phyloP scores from a whole-genome alignment of 2,113 vertebrate genomes.

The Siphamia tubifer region DNA sequence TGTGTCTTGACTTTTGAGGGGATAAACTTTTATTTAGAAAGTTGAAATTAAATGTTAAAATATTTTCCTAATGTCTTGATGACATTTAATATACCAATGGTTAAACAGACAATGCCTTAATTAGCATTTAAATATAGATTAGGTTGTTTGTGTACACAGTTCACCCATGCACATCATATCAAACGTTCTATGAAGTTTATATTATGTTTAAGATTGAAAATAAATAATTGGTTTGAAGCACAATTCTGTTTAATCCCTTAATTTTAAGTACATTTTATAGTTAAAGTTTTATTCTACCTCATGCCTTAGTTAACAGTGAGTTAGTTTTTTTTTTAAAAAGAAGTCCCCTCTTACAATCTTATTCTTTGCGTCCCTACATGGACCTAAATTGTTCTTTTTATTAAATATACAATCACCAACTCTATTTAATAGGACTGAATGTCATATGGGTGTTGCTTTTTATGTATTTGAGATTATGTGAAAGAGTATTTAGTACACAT shows the following conservation, averaged over 20 bases:
- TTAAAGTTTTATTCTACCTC: slow-evolving; percentile 57
- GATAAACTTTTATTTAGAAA: slow-evolving; percentile 3
- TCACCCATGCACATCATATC: background rate
- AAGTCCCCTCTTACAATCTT: background rate
- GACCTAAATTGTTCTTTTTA: background rate
- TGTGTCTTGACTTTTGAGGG: slow-evolving; percentile 21
- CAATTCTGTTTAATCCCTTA: slow-evolving; percentile 2
- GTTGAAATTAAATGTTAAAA: slow-evolving; percentile 1
- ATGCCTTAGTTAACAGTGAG: slow-evolving; percentile 27
- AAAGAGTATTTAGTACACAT: slow-evolving; percentile 15
- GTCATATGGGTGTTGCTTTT: slow-evolving; percentile 24
- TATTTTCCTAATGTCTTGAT: slow-evolving; percentile 13
- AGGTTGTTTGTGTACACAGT: slow-evolving; percentile 18
- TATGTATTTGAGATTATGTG: slow-evolving; percentile 41
- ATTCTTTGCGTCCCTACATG: background rate
- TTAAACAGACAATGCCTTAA: slow-evolving; percentile 60
- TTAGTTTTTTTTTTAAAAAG: slow-evolving; percentile 16
- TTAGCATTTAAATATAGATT: slow-evolving; percentile 40
- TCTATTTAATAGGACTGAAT: slow-evolving; percentile 26
- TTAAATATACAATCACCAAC: slow-evolving; percentile 46
- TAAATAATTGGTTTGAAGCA: slow-evolving; percentile 12
- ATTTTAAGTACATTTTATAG: background rate
- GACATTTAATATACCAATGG: slow-evolving; percentile 56
- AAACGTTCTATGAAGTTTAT: background rate
- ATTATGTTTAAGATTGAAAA: background rate